Conservation (phyloP, 1,140 invertebrate genomes). For the Cydia pomonella region DNA sequence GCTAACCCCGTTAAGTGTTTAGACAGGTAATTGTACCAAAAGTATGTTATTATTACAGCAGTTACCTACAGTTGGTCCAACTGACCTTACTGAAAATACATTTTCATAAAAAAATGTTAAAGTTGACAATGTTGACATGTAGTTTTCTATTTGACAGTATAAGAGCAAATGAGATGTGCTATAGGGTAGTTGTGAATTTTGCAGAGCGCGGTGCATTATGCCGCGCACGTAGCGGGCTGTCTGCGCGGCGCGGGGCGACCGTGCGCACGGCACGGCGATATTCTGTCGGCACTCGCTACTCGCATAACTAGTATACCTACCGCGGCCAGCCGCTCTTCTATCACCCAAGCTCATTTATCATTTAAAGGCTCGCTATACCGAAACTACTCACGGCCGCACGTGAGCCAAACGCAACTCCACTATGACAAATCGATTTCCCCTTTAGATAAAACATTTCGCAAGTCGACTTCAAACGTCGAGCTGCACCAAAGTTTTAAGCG, state of each 20-base stretch:
- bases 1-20: too few species aligned
- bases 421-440: constrained; percentile 56
- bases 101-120: constrained; percentile 24
- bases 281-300: constrained; percentile 45
- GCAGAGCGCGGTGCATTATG: constrained; percentile 72
- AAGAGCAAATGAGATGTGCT: constrained; percentile 75
- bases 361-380: constrained; percentile 65
- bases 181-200: constrained; percentile 77
- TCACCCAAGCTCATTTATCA: constrained; percentile 75
- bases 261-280: constrained; percentile 50
- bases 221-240: constrained; percentile 76
- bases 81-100: not conserved
- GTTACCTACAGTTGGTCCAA: not conserved
- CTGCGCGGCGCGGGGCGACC: constrained; percentile 59
- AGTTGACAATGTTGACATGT: constrained; percentile 43
- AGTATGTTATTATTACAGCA: too few species aligned
- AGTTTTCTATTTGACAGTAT: constrained; percentile 54
- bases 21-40: not conserved
- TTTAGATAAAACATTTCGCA: constrained; percentile 34
- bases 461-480: constrained; percentile 20
- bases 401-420: constrained; percentile 52
- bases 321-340: constrained; percentile 51
- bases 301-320: not conserved
- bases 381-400: constrained; percentile 61
- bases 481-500: constrained; percentile 39